Conservation (phyloP, 1,140 invertebrate species). For the Monomorium pharaonis region DNA sequence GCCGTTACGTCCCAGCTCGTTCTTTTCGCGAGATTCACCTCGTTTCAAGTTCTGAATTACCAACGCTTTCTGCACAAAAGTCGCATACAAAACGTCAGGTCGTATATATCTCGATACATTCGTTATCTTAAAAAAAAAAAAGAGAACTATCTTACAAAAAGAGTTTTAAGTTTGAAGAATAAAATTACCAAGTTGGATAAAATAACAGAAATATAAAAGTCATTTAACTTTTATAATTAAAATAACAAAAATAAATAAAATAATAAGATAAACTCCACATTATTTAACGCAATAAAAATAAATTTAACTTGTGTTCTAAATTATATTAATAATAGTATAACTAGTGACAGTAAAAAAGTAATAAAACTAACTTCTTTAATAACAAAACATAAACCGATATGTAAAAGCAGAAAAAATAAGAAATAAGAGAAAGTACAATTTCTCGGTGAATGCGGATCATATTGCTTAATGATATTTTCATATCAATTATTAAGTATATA, state of each 20-base stretch:
- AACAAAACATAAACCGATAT: background rate
- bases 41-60: constrained; percentile 22
- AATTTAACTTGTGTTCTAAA: background rate
- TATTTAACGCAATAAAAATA: background rate
- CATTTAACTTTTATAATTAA: background rate
- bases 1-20: background rate
- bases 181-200: background rate
- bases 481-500: too few species aligned
- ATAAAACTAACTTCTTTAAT: background rate
- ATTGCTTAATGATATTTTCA: too few species aligned
- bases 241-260: background rate
- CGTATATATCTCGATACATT: background rate
- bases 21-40: constrained; percentile 16
- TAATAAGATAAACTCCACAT: background rate
- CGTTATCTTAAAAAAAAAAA: too few species aligned
- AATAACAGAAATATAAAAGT: background rate
- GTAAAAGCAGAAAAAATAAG: too few species aligned
- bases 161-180: background rate
- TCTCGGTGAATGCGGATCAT: too few species aligned
- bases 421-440: too few species aligned
- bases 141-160: too few species aligned
- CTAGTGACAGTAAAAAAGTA: background rate
- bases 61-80: constrained; percentile 33
- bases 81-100: background rate
- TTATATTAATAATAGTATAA: background rate